A percentile compares a stretch with the other conserved stretches of the same genome.
These are phyloP conservation scores for Helicolenus hilgendorfi DNA, from an alignment of 2,797 vertebrate species.

Conservation along the genomic window DNA sequence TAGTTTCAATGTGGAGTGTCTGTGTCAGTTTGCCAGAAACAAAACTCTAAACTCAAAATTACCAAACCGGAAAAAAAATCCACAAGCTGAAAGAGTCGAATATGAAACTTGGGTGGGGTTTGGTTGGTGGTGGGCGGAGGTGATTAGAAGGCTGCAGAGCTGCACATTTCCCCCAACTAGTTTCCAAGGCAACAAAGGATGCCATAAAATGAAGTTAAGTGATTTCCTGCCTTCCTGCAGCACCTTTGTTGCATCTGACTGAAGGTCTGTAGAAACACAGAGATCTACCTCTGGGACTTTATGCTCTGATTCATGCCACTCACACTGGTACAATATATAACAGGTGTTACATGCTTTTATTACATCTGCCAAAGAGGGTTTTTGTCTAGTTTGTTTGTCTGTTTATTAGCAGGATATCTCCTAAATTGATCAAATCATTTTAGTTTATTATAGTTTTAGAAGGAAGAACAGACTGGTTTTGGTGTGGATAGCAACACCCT, in stretches of 20 bases:
- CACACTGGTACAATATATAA: background rate
- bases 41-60: background rate
- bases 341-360: background rate
- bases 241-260: conserved; percentile 47
- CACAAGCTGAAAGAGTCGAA: background rate
- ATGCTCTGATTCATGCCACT: background rate
- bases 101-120: conserved; percentile 4
- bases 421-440: background rate
- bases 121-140: background rate
- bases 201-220: conserved; percentile 75
- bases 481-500: background rate
- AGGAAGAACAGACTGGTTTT: background rate
- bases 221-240: conserved; percentile 65
- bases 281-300: background rate
- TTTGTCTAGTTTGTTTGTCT: background rate
- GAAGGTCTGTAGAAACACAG: conserved; percentile 13
- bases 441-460: background rate
- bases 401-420: background rate
- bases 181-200: conserved; percentile 89
- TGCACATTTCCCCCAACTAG: conserved; percentile 49
- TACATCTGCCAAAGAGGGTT: background rate
- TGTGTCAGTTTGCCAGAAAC: background rate
- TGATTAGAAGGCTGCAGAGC: conserved; percentile 51
- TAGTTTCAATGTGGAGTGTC: background rate
- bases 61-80: background rate